phyloP scores from a whole-genome alignment of 2,797 vertebrate genomes.

The Eospalax fontanierii region DNA sequence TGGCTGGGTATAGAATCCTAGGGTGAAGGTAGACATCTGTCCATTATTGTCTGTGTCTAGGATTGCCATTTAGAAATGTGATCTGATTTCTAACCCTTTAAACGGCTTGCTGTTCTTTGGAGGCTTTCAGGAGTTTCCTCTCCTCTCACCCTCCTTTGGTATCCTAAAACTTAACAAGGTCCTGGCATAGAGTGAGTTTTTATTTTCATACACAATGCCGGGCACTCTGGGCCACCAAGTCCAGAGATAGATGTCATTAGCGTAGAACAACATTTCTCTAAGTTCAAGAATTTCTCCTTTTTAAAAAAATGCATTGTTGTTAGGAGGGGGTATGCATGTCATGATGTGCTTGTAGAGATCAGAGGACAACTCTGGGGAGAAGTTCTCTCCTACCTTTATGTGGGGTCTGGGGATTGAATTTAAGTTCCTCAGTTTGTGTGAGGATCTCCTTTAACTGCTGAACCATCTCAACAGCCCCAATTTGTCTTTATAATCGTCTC shows the following conservation, averaged over 20 bases:
- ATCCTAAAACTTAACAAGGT: constrained; percentile 25
- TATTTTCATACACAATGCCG: background rate
- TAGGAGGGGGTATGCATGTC: background rate
- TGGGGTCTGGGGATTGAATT: background rate
- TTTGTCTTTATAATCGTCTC: background rate
- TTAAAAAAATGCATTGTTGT: background rate
- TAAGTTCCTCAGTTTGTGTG: background rate
- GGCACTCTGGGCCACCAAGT: background rate
- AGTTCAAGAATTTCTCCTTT: background rate
- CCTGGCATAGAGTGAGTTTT: background rate
- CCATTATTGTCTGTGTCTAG: background rate
- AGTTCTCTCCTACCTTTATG: background rate
- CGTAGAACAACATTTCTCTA: constrained; percentile 26
- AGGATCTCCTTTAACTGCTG: background rate
- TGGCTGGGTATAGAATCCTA: constrained; percentile 66
- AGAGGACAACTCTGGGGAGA: background rate
- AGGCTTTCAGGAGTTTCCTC: constrained; percentile 37
- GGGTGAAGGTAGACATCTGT: constrained; percentile 10
- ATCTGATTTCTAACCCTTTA: background rate
- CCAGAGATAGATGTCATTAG: background rate
- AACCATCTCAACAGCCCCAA: background rate
- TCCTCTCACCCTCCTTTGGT: background rate
- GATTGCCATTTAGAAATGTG: constrained; percentile 26
- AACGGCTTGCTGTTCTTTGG: constrained; percentile 21
- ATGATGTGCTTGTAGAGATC: background rate